Base-by-base conservation (phyloP, 2,888 invertebrate genomes). In the Xanthorhoe designata region DNA sequence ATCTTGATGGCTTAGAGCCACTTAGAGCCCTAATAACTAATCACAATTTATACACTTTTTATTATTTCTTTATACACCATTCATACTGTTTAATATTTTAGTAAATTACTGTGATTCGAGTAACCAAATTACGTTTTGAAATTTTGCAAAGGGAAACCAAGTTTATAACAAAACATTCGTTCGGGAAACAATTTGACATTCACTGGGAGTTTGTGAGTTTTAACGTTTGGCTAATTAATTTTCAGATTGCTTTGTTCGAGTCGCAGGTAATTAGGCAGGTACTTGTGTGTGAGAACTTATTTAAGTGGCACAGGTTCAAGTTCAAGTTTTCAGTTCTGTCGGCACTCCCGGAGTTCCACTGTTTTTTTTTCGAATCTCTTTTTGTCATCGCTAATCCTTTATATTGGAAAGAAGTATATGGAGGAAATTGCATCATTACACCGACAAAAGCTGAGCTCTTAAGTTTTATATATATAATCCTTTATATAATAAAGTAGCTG, bases 141-240 rank as follows among this genome's bases (percentile, higher is more conserved):
- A 73, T 69, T 73, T 64, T 15, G 59, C 18, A 60, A 57, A 53
- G 57, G 50, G 55, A 70, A 66, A 65, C 69, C 68, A 68, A 71
- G 69, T 71, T 74, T 66, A 69, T 69, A 64, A 63, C 69, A 69
- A 72, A 71, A 74, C 68, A 71, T 70, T 74, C 68, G 71, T 70
- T 70, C 47, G 64, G 67, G 63, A 69, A 73, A 71, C 73, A 75
- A 72, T 72, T 71, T 73, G 71, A 70, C 69, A 70, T 67, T 64
- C 63, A 60, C 61, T 64, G 64, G 51, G 62, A 72, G 71, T 73
- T 70, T 35, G 13, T 2, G 57, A 65, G 58, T 70, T 64, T 70
- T 67, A 54, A 63, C 68, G 54, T 70, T 72, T 60, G 61, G 60
- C 51, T 72, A 68, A 74, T 74, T 74, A 71, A 74, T 71, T 71